These are phyloP conservation scores for Pagetopsis macropterus DNA, from an alignment of 2,797 vertebrate species.

Conservation along the genomic window DNA sequence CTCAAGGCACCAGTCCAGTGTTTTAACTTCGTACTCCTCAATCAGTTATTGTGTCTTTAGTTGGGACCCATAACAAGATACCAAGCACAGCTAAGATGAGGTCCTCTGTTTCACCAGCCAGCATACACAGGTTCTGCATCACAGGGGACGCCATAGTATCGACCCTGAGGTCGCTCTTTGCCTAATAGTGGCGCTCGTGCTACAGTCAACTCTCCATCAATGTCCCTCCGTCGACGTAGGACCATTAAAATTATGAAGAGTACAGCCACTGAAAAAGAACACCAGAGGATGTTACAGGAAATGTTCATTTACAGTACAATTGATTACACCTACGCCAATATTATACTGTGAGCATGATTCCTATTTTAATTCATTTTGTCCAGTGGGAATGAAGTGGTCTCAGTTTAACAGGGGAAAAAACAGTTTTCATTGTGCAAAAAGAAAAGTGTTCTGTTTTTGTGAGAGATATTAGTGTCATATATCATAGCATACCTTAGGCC, in stretches of 20 bases:
- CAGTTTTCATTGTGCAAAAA: constrained; percentile 10
- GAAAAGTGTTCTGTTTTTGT: not conserved
- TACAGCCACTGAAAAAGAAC: constrained; percentile 76
- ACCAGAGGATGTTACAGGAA: constrained; percentile 14
- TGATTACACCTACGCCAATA: constrained; percentile 10
- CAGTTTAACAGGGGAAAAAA: not conserved
- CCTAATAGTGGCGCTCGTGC: constrained; percentile 81
- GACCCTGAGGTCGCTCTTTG: constrained; percentile 70
- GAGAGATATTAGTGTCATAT: not conserved
- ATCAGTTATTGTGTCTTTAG: constrained; percentile 36
- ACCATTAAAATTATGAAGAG: constrained; percentile 81
- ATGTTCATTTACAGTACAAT: not conserved
- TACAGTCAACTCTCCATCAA: constrained; percentile 72
- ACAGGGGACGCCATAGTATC: constrained; percentile 82
- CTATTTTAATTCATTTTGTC: constrained; percentile 32
- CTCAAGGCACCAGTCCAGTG: constrained; percentile 18
- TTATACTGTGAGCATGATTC: constrained; percentile 32
- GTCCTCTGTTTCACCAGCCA: constrained; percentile 85
- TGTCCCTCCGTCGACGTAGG: constrained; percentile 75
- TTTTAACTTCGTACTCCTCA: constrained; percentile 33
- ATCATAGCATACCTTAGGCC: too few relatives aligned
- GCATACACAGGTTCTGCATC: constrained; percentile 90
- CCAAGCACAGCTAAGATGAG: not conserved
- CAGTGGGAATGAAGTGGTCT: constrained; percentile 9
- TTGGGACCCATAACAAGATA: constrained; percentile 4